Evolutionary conservation across 2,113 vertebrate species (phyloP).

Genomic region (Stegostoma tigrinum): DNA sequence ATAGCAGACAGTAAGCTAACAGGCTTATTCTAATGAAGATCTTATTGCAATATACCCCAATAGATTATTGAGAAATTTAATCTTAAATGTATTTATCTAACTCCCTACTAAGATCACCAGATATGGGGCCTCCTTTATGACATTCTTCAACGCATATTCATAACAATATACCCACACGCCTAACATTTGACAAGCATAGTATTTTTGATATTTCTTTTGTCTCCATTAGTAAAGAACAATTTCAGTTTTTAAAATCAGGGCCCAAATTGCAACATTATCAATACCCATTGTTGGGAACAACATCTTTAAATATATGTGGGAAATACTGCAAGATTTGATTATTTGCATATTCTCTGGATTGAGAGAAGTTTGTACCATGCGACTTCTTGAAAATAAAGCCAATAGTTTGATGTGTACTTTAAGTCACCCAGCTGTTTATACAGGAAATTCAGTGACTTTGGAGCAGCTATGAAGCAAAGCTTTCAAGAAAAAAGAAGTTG

Average conservation of each 20-base stretch:
- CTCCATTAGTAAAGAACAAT: neutral
- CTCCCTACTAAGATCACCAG: neutral
- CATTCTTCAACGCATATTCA: neutral
- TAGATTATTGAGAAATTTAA: neutral
- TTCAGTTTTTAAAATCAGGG: neutral
- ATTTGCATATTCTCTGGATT: too few species aligned
- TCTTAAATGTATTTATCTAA: neutral
- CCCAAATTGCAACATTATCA: neutral
- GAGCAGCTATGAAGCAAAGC: too few species aligned
- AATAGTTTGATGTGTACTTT: too few species aligned
- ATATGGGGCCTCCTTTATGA: neutral
- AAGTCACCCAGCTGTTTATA: too few species aligned
- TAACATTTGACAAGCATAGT: neutral
- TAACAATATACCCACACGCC: neutral
- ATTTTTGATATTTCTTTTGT: neutral
- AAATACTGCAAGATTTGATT: too few species aligned
- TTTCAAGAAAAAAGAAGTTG: too few species aligned
- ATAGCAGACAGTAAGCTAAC: too few species aligned
- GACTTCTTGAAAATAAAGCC: too few species aligned
- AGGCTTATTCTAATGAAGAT: neutral
- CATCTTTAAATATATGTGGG: too few species aligned
- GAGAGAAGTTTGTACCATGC: too few species aligned
- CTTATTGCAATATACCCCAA: neutral
- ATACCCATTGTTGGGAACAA: neutral
- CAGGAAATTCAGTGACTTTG: too few species aligned